Evolutionary conservation across 2,888 invertebrate genomes (phyloP).

Genomic region (Macropis europaea): DNA sequence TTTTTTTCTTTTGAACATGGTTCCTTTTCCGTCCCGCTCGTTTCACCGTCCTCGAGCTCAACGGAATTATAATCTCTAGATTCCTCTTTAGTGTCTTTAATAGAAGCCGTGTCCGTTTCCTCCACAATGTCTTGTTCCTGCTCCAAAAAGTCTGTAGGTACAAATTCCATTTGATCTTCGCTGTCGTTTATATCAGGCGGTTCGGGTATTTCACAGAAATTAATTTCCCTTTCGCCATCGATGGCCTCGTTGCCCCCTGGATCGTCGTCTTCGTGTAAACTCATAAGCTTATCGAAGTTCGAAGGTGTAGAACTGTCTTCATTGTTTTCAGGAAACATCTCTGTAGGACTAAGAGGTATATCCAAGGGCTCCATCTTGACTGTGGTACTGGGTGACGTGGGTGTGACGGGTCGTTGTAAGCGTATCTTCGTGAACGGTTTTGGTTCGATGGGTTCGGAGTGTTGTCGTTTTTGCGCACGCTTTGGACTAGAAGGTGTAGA

Average conservation of each 20-base stretch:
- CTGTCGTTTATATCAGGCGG: slow-evolving; percentile 70
- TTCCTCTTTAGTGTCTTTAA: slow-evolving; percentile 64
- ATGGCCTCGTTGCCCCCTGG: slow-evolving; percentile 70
- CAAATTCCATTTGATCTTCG: slow-evolving; percentile 78
- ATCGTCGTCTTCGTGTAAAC: slow-evolving; percentile 75
- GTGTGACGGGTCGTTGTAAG: slow-evolving; percentile 71
- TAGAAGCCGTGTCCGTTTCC: slow-evolving; percentile 70
- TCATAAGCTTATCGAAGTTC: slow-evolving; percentile 71
- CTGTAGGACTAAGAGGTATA: slow-evolving; percentile 74
- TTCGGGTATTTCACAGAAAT: slow-evolving; percentile 67
- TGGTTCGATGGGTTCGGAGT: slow-evolving; percentile 64
- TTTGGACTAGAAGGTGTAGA: slow-evolving; percentile 70
- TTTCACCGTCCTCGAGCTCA: slow-evolving; percentile 51
- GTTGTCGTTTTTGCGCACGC: slow-evolving; percentile 73
- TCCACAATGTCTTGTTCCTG: slow-evolving; percentile 77
- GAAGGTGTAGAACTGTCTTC: slow-evolving; percentile 69
- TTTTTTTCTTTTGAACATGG: slow-evolving; percentile 52
- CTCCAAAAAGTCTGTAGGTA: slow-evolving; percentile 78
- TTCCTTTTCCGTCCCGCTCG: slow-evolving; percentile 44
- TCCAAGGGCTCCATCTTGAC: slow-evolving; percentile 76
- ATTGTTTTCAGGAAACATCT: slow-evolving; percentile 70
- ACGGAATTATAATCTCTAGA: slow-evolving; percentile 51
- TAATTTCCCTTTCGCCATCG: slow-evolving; percentile 66
- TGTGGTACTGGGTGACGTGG: slow-evolving; percentile 66
- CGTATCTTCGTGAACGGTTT: slow-evolving; percentile 75